A percentile compares a stretch with the other conserved stretches of the same genome.
These are phyloP conservation scores for Stenodema calcarata DNA, from an alignment of 2,888 invertebrate species.

Conservation along the genomic window DNA sequence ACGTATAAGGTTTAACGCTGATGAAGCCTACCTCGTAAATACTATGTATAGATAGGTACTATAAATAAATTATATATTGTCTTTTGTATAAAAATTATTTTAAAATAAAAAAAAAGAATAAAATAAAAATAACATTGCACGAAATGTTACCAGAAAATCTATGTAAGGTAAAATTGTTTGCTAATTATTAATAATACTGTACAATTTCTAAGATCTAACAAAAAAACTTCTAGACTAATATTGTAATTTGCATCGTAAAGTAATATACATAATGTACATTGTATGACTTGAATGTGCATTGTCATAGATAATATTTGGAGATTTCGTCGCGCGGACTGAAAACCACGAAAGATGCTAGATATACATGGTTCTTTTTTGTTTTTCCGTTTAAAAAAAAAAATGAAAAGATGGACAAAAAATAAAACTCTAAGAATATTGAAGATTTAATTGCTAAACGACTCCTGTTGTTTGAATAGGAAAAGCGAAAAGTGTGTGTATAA, in stretches of 20 bases:
- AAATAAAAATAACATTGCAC: constrained; percentile 45
- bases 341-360: constrained; percentile 33
- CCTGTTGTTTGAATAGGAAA: constrained; percentile 30
- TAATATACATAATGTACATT: constrained; percentile 36
- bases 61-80: constrained; percentile 26
- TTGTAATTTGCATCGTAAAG: constrained; percentile 44
- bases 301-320: constrained; percentile 27
- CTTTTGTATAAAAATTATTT: constrained; percentile 47
- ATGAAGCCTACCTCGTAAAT: constrained; percentile 54
- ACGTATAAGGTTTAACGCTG: constrained; percentile 47
- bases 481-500: constrained; percentile 52
- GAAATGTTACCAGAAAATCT: constrained; percentile 46
- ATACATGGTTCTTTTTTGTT: constrained; percentile 12
- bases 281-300: constrained; percentile 39
- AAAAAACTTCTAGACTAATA: constrained; percentile 52
- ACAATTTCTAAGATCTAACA: constrained; percentile 53
- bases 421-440: constrained; percentile 10
- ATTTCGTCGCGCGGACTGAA: constrained; percentile 43
- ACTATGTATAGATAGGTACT: constrained; percentile 45
- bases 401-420: constrained; percentile 16
- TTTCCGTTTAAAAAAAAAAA: neutral
- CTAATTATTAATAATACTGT: constrained; percentile 39
- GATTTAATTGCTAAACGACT: constrained; percentile 6
- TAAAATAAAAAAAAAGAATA: neutral
- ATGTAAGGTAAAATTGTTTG: constrained; percentile 24